Evolutionary conservation across 2,797 vertebrate genomes (phyloP), one percentile per base, ranked within the genome.

Genomic region (Tapera naevia): DNA sequence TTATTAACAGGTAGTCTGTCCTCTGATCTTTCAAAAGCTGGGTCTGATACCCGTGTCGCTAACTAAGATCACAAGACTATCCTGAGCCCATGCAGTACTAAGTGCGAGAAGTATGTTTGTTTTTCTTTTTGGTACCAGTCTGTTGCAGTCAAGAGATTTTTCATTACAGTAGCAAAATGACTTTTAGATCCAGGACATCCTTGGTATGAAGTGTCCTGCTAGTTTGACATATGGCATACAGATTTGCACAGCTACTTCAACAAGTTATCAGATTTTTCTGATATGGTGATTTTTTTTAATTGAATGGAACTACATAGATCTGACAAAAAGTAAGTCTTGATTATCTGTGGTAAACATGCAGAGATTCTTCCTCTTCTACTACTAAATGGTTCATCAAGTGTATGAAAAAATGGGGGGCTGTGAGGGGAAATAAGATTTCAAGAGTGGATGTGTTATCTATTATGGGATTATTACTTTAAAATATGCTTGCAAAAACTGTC

Each of bases 1-100:
- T 56, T 75, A 18, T 79, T 87, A 60, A 25, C 7, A 50, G 24
- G 37, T 25, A 12, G 8, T 39, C 21, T 80, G 4, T 62, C 65
- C n/a, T 64, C 23, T 72, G 25, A 22, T 41, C 33, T 19, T 56
- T 32, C 30, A 60, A 64, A 86, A 79, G 13, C 32, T 53, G 32
- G 11, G 3, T 86, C 17, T 86, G 61, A 57, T 83, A 56, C 16
- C 7, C 5, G 0, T 48, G 23, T 70, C 53, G 72, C 79, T 33
- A 37, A 27, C 17, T 54, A 10, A 41, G 53, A 57, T 57, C 57
- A 32, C 10, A 37, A 24, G 60, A 46, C 28, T 57, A 32, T 50
- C 13, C 41, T 69, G 45, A 80, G 11, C 13, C 54, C 6, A 1
- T 0, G 0, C 10, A 48, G 18, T 51, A 25, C 37, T 21, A 9